Evolutionary conservation across 2,888 invertebrate genomes (phyloP).

Genomic region (Phoenoteleia sp.): DNA sequence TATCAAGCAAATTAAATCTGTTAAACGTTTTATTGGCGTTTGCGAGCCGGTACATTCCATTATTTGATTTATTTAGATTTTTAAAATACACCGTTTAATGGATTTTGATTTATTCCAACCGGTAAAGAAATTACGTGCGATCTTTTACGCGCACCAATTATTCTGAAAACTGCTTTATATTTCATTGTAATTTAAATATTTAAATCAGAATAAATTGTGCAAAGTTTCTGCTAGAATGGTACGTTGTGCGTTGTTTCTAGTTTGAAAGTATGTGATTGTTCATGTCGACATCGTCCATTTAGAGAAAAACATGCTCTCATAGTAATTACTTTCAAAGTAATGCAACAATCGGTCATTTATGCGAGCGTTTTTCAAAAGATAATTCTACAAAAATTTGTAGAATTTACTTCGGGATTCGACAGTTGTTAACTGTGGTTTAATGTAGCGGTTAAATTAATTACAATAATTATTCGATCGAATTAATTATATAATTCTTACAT

Average conservation of each 20-base stretch:
- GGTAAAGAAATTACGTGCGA: slow-evolving; percentile 10
- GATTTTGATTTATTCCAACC: too few species aligned
- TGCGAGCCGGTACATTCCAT: not conserved
- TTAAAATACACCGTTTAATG: slow-evolving; percentile 15
- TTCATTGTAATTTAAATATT: slow-evolving; percentile 37
- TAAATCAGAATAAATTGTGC: slow-evolving; percentile 37
- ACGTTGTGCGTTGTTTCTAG: not conserved
- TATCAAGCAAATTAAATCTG: not conserved
- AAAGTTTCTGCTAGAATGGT: slow-evolving; percentile 24
- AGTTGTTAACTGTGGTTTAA: not conserved
- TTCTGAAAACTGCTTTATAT: not conserved
- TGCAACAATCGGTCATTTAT: slow-evolving; percentile 9
- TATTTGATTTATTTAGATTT: not conserved
- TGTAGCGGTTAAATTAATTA: slow-evolving; percentile 38
- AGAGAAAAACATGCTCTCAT: slow-evolving; percentile 28
- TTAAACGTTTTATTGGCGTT: slow-evolving; percentile 14
- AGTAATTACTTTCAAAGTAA: slow-evolving; percentile 27
- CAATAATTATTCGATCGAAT: slow-evolving; percentile 38
- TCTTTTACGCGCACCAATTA: slow-evolving; percentile 11
- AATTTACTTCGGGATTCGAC: not conserved
- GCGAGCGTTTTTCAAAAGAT: not conserved
- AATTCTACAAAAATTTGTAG: not conserved
- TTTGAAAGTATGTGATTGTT: slow-evolving; percentile 34
- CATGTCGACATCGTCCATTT: slow-evolving; percentile 42
- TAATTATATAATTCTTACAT: slow-evolving; percentile 15